Conservation (phyloP, 2,888 invertebrate genomes). For the Polyommatus icarus region DNA sequence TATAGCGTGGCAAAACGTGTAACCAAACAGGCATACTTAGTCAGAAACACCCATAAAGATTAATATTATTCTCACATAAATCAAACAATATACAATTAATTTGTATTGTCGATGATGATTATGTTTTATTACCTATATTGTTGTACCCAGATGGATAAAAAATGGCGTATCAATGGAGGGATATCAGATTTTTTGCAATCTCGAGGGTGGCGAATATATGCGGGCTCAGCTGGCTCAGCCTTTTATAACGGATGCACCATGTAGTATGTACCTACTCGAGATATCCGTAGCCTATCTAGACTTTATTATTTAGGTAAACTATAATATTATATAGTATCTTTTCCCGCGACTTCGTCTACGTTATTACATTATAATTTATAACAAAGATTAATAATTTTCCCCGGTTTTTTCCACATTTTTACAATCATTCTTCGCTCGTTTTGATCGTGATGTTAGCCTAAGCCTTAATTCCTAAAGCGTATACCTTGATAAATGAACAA, state of each 20-base stretch:
- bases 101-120: neutral
- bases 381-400: neutral
- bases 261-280: no score
- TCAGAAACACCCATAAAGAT: neutral
- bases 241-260: slow-evolving; percentile 53
- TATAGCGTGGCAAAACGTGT: no score
- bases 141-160: slow-evolving; percentile 26
- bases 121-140: slow-evolving; percentile 19
- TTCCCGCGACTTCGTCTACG: neutral
- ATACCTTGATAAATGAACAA: no score
- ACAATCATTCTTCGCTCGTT: no score
- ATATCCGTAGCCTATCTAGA: slow-evolving; percentile 50
- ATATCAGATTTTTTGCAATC: slow-evolving; percentile 49
- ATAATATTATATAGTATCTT: neutral
- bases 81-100: neutral
- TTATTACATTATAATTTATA: no score
- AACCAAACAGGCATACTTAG: neutral
- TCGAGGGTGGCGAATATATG: slow-evolving; percentile 77
- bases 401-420: neutral
- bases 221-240: slow-evolving; percentile 71
- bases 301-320: neutral
- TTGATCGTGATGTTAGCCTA: no score
- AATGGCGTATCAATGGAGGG: slow-evolving; percentile 28
- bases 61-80: neutral
- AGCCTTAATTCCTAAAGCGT: no score